A percentile compares a stretch with the other conserved stretches of the same genome.
Evolutionary conservation across 1,140 invertebrate genomes (phyloP).

Genomic region (Cydia amplana): DNA sequence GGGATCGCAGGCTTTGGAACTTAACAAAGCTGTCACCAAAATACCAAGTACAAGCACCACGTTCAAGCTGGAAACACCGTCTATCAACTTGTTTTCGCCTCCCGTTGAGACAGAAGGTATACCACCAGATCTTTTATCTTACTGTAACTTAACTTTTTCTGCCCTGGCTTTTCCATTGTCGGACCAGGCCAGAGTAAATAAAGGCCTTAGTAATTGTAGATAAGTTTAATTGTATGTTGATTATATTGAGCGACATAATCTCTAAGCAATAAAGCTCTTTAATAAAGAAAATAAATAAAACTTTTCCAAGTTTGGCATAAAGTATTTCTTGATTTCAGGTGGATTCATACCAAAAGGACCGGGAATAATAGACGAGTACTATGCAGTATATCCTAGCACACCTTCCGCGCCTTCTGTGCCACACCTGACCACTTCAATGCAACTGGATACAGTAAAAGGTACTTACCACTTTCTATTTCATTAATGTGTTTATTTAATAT

Average conservation of each 20-base stretch:
- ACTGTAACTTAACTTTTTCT: too few species aligned
- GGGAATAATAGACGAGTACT: conserved; percentile 80
- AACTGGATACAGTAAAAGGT: conserved; percentile 63
- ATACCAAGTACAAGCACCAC: conserved; percentile 44
- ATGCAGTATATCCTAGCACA: conserved; percentile 77
- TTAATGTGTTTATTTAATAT: too few species aligned
- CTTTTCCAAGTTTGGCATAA: background rate
- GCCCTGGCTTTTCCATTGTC: too few species aligned
- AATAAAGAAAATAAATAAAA: too few species aligned
- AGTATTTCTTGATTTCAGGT: conserved; percentile 64
- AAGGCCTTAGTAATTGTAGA: too few species aligned
- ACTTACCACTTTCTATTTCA: background rate
- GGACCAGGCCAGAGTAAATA: too few species aligned
- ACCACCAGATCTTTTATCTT: background rate
- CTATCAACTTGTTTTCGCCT: conserved; percentile 81
- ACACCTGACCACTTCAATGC: conserved; percentile 71
- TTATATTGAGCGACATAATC: too few species aligned
- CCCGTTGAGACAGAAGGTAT: conserved; percentile 85
- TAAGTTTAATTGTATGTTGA: too few species aligned
- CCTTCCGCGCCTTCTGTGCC: conserved; percentile 51
- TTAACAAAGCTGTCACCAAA: conserved; percentile 45
- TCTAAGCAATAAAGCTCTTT: too few species aligned
- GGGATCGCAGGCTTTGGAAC: conserved; percentile 41
- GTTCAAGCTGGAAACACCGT: conserved; percentile 51
- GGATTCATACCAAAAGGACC: conserved; percentile 86